Conservation (phyloP, 2,113 vertebrate genomes). For the Noctilio leporinus region DNA sequence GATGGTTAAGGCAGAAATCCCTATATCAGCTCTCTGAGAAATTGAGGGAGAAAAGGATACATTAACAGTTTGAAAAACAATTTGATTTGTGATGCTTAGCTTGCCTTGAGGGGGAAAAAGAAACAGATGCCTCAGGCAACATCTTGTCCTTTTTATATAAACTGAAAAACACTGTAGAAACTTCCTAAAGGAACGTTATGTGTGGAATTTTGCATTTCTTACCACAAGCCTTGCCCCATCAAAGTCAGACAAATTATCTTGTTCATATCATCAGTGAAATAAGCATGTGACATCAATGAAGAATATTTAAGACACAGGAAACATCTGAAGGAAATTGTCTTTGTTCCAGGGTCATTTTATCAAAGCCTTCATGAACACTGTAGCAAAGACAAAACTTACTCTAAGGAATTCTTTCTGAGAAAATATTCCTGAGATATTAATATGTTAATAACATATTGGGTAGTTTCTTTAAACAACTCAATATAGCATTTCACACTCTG, state of each 20-base stretch:
- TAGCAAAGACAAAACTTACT: constrained; percentile 2
- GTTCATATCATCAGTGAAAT: not conserved
- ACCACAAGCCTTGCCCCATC: not conserved
- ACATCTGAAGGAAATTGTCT: constrained; percentile 14
- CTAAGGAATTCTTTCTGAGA: not conserved
- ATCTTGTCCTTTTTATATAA: not conserved
- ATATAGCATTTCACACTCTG: not conserved
- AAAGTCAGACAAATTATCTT: not conserved
- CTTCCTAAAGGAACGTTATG: not conserved
- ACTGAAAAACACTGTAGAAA: constrained; percentile 14
- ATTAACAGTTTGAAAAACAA: constrained; percentile 38
- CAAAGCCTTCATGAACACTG: not conserved
- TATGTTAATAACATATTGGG: not conserved
- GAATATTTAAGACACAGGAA: constrained; percentile 43
- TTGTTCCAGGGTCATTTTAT: constrained; percentile 17
- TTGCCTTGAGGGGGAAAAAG: constrained; percentile 15
- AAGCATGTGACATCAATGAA: constrained; percentile 26
- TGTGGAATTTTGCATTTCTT: not conserved
- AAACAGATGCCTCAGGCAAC: constrained; percentile 2
- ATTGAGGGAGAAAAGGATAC: constrained; percentile 42
- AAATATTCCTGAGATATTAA: not conserved
- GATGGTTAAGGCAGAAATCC: constrained; percentile 96
- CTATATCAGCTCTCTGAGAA: constrained; percentile 93
- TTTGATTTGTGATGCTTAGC: constrained; percentile 11
- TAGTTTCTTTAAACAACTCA: not conserved